Evolutionary conservation across 2,888 invertebrate species (phyloP).

Genomic region (Clanis bilineata): DNA sequence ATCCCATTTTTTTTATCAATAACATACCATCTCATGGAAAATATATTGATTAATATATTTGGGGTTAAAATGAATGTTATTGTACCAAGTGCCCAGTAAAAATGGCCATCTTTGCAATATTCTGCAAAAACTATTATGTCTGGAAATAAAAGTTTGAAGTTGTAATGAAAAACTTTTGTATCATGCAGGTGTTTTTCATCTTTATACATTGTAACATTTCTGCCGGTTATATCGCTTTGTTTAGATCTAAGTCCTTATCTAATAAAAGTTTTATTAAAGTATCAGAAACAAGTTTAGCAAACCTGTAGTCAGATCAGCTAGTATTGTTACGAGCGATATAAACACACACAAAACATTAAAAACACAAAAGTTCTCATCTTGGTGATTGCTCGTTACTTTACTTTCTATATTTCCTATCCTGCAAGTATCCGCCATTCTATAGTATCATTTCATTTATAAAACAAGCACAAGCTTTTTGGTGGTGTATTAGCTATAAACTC

Average conservation of each 20-base stretch:
- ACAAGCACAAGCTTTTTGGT: neutral
- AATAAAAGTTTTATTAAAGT: neutral
- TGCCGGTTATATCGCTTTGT: neutral
- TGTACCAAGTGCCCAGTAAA: constrained; percentile 81
- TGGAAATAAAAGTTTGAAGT: constrained; percentile 49
- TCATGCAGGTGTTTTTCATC: no score
- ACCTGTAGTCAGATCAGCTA: constrained; percentile 84
- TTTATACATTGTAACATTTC: neutral
- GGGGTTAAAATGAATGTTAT: constrained; percentile 79
- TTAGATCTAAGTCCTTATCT: constrained; percentile 16
- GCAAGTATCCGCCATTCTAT: constrained; percentile 74
- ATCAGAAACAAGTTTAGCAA: constrained; percentile 33
- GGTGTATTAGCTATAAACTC: neutral
- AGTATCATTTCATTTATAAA: constrained; percentile 32
- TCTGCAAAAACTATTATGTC: constrained; percentile 81
- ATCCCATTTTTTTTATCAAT: constrained; percentile 69
- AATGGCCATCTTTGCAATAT: constrained; percentile 79
- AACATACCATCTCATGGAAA: constrained; percentile 83
- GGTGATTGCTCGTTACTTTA: constrained; percentile 57
- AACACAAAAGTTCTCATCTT: constrained; percentile 75
- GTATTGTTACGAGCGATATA: constrained; percentile 81
- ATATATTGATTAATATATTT: constrained; percentile 80
- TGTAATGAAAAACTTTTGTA: constrained; percentile 30
- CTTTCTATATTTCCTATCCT: constrained; percentile 60
- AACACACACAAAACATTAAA: constrained; percentile 79